Evolutionary conservation across 2,797 vertebrate species (phyloP).

Genomic region (Xenopus petersii): DNA sequence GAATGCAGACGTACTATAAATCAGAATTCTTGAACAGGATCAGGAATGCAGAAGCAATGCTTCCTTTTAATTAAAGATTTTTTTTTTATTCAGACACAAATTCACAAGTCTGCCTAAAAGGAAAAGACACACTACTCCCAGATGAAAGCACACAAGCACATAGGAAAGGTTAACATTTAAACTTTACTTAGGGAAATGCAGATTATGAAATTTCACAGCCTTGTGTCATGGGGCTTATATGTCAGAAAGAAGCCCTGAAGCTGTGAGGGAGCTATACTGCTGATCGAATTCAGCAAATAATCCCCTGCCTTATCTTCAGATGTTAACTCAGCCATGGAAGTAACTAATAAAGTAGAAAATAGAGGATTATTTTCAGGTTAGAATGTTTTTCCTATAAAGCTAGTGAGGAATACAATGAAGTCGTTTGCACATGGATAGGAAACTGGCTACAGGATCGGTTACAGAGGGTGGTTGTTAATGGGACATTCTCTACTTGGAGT

Average conservation of each 20-base stretch:
- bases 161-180: slow-evolving; percentile 44
- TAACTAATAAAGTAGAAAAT: slow-evolving; percentile 34
- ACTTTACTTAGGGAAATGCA: slow-evolving; percentile 47
- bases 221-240: slow-evolving; percentile 36
- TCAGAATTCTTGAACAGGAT: slow-evolving; percentile 37
- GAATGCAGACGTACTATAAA: slow-evolving; percentile 35
- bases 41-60: slow-evolving; percentile 34
- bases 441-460: too few species aligned
- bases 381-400: neutral
- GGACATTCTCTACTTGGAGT: too few species aligned
- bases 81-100: slow-evolving; percentile 30
- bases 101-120: slow-evolving; percentile 16
- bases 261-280: slow-evolving; percentile 22
- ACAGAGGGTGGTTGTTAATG: too few species aligned
- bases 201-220: slow-evolving; percentile 46
- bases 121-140: slow-evolving; percentile 10
- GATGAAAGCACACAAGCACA: slow-evolving; percentile 19
- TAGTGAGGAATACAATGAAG: neutral
- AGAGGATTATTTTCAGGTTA: slow-evolving; percentile 28
- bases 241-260: slow-evolving; percentile 29
- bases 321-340: slow-evolving; percentile 31
- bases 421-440: too few species aligned
- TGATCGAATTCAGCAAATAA: slow-evolving; percentile 40
- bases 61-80: slow-evolving; percentile 36
- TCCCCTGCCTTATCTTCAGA: slow-evolving; percentile 39